A percentile compares a stretch with the other conserved stretches of the same genome.
phyloP scores from a whole-genome alignment of 2,888 invertebrate genomes.

The Bedellia somnulentella region DNA sequence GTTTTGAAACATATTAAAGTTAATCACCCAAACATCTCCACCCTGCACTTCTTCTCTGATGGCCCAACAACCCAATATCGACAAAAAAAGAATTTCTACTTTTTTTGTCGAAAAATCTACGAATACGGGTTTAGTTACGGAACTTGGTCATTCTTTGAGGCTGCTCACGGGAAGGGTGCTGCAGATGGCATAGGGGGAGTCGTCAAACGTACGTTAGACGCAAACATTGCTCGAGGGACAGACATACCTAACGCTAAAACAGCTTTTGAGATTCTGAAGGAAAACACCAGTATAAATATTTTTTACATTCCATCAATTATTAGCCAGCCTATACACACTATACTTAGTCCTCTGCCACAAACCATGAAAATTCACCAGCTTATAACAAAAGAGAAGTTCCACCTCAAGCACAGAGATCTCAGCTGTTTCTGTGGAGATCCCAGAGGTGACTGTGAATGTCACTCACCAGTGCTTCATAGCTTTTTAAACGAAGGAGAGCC shows the following conservation, averaged over 20 bases:
- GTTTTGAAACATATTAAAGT: no score
- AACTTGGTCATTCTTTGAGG: slow-evolving; percentile 5
- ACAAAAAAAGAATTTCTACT: slow-evolving; percentile 4
- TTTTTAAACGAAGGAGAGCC: slow-evolving; percentile 1
- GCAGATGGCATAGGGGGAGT: no score
- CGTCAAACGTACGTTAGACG: no score
- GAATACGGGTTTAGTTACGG: slow-evolving; percentile 4
- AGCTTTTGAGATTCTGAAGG: slow-evolving; percentile 4
- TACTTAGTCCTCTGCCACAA: slow-evolving; percentile 2
- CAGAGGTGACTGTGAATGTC: slow-evolving; percentile 1
- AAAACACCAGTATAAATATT: slow-evolving; percentile 5
- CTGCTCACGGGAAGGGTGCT: not conserved
- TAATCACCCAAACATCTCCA: no score
- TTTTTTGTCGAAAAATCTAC: slow-evolving; percentile 5
- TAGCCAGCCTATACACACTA: slow-evolving; percentile 1
- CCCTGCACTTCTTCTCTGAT: no score
- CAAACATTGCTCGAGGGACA: slow-evolving; percentile 1
- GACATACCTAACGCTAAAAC: slow-evolving; percentile 4
- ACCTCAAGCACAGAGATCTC: slow-evolving; percentile 1
- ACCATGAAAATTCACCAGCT: slow-evolving; percentile 5
- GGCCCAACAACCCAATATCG: no score
- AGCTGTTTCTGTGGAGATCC: slow-evolving; percentile 5
- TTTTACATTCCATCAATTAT: no score
- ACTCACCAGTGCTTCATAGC: slow-evolving; percentile 1
- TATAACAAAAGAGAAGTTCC: not conserved